Percentiles rank a stretch among this genome's conserved stretches.
Evolutionary conservation across 2,797 vertebrate genomes (phyloP).

Genomic region (Geotrypetes seraphini): DNA sequence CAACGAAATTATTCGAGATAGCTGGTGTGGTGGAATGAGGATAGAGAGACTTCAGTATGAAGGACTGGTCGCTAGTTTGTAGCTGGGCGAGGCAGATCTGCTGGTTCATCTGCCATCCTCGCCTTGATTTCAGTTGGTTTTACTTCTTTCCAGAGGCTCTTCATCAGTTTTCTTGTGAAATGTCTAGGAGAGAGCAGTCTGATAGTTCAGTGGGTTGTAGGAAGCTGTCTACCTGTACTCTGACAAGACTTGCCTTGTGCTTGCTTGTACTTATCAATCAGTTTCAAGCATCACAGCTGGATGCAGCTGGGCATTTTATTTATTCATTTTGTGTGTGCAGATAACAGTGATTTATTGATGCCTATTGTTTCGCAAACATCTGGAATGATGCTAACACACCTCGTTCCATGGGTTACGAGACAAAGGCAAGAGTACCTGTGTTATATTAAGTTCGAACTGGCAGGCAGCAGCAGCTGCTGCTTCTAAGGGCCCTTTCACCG

Average conservation of each 20-base stretch:
- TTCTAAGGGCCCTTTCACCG: too few relatives aligned
- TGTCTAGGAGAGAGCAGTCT: too few relatives aligned
- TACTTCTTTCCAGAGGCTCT: background rate
- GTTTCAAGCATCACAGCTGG: background rate
- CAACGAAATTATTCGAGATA: too few relatives aligned
- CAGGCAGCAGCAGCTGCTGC: too few relatives aligned
- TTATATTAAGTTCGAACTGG: too few relatives aligned
- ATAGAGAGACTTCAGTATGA: background rate
- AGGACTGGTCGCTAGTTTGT: background rate
- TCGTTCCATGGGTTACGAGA: background rate
- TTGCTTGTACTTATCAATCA: background rate
- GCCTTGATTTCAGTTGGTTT: background rate
- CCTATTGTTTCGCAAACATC: background rate
- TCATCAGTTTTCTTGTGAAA: background rate
- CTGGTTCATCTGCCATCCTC: background rate
- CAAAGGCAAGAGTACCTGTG: too few relatives aligned
- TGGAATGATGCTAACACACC: background rate
- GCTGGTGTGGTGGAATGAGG: too few relatives aligned
- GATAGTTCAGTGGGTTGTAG: background rate
- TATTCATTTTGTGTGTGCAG: background rate
- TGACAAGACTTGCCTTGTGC: background rate
- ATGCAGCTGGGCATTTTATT: background rate
- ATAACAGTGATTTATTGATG: background rate
- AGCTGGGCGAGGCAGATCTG: background rate
- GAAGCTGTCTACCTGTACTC: background rate